Evolutionary conservation across 1,140 invertebrate genomes (phyloP).

Genomic region (Halesus radiatus): DNA sequence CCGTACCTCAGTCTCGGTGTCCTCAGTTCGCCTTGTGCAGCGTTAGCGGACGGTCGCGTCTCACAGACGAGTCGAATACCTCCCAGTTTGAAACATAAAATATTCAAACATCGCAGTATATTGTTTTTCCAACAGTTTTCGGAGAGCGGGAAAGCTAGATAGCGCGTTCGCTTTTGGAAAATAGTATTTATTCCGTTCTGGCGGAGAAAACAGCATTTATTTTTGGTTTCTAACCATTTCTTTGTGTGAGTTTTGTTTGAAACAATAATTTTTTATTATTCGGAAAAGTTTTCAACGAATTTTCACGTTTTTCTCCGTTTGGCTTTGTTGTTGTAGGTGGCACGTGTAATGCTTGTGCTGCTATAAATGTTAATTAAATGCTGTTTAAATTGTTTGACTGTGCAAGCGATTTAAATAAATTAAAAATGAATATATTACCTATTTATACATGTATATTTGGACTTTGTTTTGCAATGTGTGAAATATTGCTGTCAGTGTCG

Average conservation of each 20-base stretch:
- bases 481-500: no score
- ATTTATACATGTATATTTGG: no score
- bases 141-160: background rate
- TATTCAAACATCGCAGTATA: background rate
- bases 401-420: background rate
- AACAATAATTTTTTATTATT: no score
- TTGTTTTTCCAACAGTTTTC: constrained; percentile 15
- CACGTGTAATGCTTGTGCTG: background rate
- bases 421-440: no score
- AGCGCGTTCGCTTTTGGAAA: background rate
- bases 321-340: background rate
- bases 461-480: no score
- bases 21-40: constrained; percentile 47
- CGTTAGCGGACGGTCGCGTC: constrained; percentile 33
- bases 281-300: background rate
- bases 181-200: background rate
- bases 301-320: background rate
- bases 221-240: no score
- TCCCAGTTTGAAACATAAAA: background rate
- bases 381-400: background rate
- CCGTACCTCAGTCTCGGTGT: no score
- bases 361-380: background rate
- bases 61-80: background rate
- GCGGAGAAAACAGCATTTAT: background rate
- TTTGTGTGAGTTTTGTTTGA: no score